A percentile compares a stretch with the other conserved stretches of the same genome.
phyloP scores from a whole-genome alignment of 2,888 invertebrate species.

The Meliscaeva auricollis region DNA sequence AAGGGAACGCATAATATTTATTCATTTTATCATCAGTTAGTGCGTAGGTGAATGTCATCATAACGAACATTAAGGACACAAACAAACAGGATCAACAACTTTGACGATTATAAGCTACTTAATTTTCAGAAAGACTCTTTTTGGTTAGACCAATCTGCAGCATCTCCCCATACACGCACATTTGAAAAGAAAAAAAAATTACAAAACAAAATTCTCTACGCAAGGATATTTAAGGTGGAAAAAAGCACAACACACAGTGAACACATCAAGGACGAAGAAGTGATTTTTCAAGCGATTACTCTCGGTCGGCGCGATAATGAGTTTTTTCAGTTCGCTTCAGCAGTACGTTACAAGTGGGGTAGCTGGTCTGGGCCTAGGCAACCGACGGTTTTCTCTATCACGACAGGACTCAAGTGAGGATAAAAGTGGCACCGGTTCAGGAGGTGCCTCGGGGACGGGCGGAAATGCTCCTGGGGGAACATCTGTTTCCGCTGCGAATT shows the following conservation, averaged over 20 bases:
- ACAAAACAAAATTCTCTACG: neutral
- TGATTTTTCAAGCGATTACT: conserved; percentile 74
- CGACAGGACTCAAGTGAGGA: conserved; percentile 87
- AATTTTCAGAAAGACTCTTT: conserved; percentile 51
- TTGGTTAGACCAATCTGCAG: neutral
- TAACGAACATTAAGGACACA: conserved; percentile 36
- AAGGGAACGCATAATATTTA: conserved; percentile 52
- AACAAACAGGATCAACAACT: conserved; percentile 63
- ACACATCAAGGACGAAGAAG: conserved; percentile 37
- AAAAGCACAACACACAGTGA: neutral
- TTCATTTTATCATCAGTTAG: conserved; percentile 44
- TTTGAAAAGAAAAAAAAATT: conserved; percentile 34
- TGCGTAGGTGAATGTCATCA: conserved; percentile 55
- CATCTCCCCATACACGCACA: neutral
- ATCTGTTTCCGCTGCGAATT: conserved; percentile 66
- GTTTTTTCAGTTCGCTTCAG: conserved; percentile 93
- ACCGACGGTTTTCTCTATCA: conserved; percentile 89
- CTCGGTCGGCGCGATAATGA: conserved; percentile 85
- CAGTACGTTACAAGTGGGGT: conserved; percentile 95
- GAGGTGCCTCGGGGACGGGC: conserved; percentile 58
- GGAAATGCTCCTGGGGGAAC: conserved; percentile 44
- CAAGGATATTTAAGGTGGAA: conserved; percentile 3
- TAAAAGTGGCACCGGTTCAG: conserved; percentile 73
- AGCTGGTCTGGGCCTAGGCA: conserved; percentile 91
- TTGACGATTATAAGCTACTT: conserved; percentile 64